Percentiles rank a stretch among this genome's conserved stretches.
Conservation (phyloP, 2,113 vertebrate genomes). For the Antidorcas marsupialis region DNA sequence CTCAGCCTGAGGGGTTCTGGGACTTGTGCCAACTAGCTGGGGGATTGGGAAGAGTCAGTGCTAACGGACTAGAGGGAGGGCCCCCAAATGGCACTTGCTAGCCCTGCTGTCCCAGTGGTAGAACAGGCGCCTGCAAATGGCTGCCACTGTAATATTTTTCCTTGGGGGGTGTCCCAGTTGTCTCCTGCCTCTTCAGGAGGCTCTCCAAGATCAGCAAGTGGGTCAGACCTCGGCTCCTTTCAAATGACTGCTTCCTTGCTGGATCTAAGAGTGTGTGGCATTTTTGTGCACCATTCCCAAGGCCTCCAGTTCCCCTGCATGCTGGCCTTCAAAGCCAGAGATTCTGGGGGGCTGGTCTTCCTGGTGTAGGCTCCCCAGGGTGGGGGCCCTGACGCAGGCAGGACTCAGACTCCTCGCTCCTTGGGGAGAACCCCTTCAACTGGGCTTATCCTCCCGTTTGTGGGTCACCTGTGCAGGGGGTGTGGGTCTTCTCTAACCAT, state of each 20-base stretch:
- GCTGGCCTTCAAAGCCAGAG: background rate
- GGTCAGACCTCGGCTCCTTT: background rate
- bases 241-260: background rate
- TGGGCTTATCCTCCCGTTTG: background rate
- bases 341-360: background rate
- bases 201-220: background rate
- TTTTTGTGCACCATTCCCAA: background rate
- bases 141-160: background rate
- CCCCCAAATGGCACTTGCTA: background rate
- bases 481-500: no score
- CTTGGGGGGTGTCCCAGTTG: background rate
- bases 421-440: background rate
- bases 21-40: background rate
- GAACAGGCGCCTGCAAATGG: fast-evolving
- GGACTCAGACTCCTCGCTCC: background rate
- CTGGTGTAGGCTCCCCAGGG: background rate
- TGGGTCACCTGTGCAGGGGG: no score
- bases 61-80: background rate
- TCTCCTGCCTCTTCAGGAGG: background rate
- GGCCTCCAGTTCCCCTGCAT: background rate
- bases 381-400: background rate
- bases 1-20: background rate
- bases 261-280: background rate
- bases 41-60: background rate
- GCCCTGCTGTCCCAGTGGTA: no score